A percentile compares a stretch with the other conserved stretches of the same genome.
Conservation (phyloP, 1,140 invertebrate species). For the Scaptomyza hsui region DNA sequence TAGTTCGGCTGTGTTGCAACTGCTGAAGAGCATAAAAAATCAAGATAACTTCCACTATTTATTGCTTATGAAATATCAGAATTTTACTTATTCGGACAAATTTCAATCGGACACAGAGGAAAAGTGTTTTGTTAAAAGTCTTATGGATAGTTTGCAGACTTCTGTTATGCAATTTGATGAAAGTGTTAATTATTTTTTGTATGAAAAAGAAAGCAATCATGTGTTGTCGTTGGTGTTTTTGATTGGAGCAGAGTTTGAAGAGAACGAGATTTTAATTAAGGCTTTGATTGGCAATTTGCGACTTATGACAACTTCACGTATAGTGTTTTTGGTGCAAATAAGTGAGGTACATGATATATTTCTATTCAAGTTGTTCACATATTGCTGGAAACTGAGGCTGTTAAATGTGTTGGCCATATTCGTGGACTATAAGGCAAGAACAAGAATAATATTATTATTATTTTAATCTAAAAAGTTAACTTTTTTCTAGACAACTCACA, state of each 20-base stretch:
- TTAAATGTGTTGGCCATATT: conserved; percentile 65
- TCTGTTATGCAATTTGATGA: conserved; percentile 62
- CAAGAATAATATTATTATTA: background rate
- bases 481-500: conserved; percentile 33
- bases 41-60: conserved; percentile 51
- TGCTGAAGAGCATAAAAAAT: conserved; percentile 50
- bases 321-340: conserved; percentile 57
- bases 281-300: conserved; percentile 51
- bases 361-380: conserved; percentile 44
- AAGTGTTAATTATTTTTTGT: conserved; percentile 45
- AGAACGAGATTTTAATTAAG: conserved; percentile 43
- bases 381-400: conserved; percentile 63
- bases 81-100: conserved; percentile 10
- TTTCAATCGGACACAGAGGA: conserved; percentile 2
- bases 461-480: background rate
- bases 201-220: conserved; percentile 28
- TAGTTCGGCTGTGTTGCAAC: conserved; percentile 31
- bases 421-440: conserved; percentile 50
- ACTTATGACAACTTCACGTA: conserved; percentile 60
- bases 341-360: background rate
- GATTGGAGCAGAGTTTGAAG: conserved; percentile 6
- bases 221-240: conserved; percentile 47
- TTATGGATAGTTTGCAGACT: conserved; percentile 45
- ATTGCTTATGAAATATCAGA: conserved; percentile 53
- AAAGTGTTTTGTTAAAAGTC: conserved; percentile 12